Evolutionary conservation across 2,113 vertebrate species (phyloP), one percentile per base, ranked within the genome.

Genomic region (Typhlomys cinereus): DNA sequence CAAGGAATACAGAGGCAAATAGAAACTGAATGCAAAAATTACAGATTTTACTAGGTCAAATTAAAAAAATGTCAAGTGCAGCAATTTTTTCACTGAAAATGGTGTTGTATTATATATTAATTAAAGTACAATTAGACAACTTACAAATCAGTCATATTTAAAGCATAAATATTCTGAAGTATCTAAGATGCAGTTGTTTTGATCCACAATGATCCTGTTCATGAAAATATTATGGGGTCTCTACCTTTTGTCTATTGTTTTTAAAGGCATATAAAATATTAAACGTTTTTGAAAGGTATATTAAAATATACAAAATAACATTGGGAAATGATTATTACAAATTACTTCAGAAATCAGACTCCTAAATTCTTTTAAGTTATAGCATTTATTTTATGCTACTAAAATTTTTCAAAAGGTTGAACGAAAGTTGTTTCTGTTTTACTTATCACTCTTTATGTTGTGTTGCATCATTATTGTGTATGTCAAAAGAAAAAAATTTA

Each of bases 401-500:
- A 25, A 69, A 3, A 74, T n/a, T 70, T 89, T 92, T 84, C 39
- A 39, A 39, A 95, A 73, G 17, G 8, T 69, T 91, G n/a, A n/a
- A n/a, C n/a, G n/a, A n/a, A n/a, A n/a, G n/a, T 87, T 90, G 17
- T 81, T 21, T 95, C 61, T 17, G 3, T 18, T 21, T 39, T 86
- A 9, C 14, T 59, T 36, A 44, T 39, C 50, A 46, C 11, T 73
- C 17, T 70, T 1, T 73, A 34, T 69, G 92, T 8, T 95, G 80
- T 81, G 93, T 89, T 97, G 89, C 81, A 95, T 62, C 88, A 61
- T 0, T 89, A 79, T 2, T 41, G 31, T 93, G 93, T 62, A 95
- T 88, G 90, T 70, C 96, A 90, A 95, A 90, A 94, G 97, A 94
- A 97, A 96, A 96, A 97, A 88, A 96, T 96, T 97, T 97, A 97